These are phyloP conservation scores for Phania funesta DNA, from an alignment of 2,888 invertebrate genomes.

Conservation along the genomic window DNA sequence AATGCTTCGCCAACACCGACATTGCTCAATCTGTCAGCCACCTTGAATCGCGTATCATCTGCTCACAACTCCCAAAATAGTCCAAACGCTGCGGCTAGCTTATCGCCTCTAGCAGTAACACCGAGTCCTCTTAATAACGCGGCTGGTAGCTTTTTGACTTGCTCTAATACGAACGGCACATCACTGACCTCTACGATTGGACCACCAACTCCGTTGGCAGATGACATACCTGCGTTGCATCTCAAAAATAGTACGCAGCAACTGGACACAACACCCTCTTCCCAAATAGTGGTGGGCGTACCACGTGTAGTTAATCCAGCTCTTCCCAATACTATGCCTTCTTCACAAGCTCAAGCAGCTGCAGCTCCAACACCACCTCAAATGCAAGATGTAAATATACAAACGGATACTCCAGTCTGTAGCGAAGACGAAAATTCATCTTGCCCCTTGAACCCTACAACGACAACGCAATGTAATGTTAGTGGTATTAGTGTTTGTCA, in stretches of 20 bases:
- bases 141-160: slow-evolving; percentile 50
- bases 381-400: slow-evolving; percentile 91
- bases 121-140: slow-evolving; percentile 27
- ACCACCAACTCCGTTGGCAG: slow-evolving; percentile 73
- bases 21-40: slow-evolving; percentile 69
- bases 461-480: slow-evolving; percentile 5
- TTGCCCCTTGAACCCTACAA: slow-evolving; percentile 68
- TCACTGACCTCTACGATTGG: slow-evolving; percentile 63
- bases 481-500: neutral
- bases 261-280: slow-evolving; percentile 58
- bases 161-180: slow-evolving; percentile 65
- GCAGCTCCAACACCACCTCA: slow-evolving; percentile 78
- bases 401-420: slow-evolving; percentile 87
- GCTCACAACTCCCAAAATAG: slow-evolving; percentile 56
- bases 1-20: slow-evolving; percentile 67
- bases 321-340: slow-evolving; percentile 43
- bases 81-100: slow-evolving; percentile 66
- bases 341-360: slow-evolving; percentile 23
- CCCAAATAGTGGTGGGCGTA: slow-evolving; percentile 70
- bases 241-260: slow-evolving; percentile 42
- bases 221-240: slow-evolving; percentile 58
- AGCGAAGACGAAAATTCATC: slow-evolving; percentile 82
- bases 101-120: slow-evolving; percentile 40
- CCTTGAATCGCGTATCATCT: slow-evolving; percentile 49
- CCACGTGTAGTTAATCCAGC: slow-evolving; percentile 61